Evolutionary conservation across 2,113 vertebrate genomes (phyloP).

Genomic region (Gracilinanus agilis): DNA sequence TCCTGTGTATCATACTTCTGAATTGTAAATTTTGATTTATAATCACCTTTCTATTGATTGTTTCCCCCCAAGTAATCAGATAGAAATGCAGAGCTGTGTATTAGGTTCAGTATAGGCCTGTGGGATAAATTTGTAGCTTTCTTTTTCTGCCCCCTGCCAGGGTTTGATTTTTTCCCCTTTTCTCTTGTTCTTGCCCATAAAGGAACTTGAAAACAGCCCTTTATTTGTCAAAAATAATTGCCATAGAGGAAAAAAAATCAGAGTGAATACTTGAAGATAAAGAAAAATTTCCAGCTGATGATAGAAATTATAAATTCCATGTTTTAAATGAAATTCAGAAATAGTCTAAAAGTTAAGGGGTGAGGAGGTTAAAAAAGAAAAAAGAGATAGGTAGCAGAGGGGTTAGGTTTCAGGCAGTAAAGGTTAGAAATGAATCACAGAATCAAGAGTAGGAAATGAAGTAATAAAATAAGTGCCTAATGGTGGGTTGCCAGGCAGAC

Average conservation of each 20-base stretch:
- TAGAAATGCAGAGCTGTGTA: conserved; percentile 69
- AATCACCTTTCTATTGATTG: conserved; percentile 45
- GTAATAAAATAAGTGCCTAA: conserved; percentile 59
- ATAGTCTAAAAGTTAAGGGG: background rate
- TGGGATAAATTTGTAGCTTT: conserved; percentile 3
- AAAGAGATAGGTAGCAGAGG: background rate
- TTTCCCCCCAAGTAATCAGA: conserved; percentile 56
- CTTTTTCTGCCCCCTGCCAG: background rate
- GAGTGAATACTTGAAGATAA: background rate
- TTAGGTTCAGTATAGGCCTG: conserved; percentile 50
- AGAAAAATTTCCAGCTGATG: background rate
- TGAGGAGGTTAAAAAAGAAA: background rate
- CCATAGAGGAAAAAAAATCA: background rate
- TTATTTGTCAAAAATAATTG: background rate
- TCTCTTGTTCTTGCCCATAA: background rate
- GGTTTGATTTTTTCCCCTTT: background rate
- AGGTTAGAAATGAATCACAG: conserved; percentile 41
- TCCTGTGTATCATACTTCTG: rapidly evolving
- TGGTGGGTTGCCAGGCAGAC: conserved; percentile 57
- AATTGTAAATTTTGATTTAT: background rate
- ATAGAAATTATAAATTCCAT: background rate
- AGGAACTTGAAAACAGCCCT: background rate
- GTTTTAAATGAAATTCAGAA: background rate
- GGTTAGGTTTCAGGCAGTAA: background rate
- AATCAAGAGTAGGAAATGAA: conserved; percentile 42